A percentile compares a stretch with the other conserved stretches of the same genome.
Evolutionary conservation across 2,888 invertebrate species (phyloP).

Genomic region (Tipula confusa): DNA sequence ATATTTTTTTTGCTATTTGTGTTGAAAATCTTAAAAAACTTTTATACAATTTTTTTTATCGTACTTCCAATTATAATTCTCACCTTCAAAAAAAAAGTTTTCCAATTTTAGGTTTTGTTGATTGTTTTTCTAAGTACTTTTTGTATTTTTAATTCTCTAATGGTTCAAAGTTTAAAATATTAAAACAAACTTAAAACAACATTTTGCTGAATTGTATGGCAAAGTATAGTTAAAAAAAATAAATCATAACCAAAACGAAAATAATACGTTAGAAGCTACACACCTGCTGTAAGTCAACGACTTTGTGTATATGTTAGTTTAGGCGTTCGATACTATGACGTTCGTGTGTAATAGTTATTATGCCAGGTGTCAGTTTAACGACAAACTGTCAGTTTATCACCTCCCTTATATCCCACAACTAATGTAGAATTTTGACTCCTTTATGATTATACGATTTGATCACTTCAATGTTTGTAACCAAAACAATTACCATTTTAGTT

Average conservation of each 20-base stretch:
- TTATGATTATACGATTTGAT: too few species aligned
- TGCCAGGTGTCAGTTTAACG: too few species aligned
- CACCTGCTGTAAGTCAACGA: background rate
- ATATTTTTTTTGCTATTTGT: background rate
- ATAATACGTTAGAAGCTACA: background rate
- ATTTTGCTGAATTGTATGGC: background rate
- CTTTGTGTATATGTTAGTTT: too few species aligned
- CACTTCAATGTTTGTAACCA: too few species aligned
- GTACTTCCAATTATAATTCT: background rate
- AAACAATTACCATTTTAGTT: too few species aligned
- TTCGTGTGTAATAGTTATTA: too few species aligned
- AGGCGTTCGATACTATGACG: too few species aligned
- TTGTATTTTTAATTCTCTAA: slow-evolving; percentile 6
- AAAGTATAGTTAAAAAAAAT: background rate
- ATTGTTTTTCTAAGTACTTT: background rate
- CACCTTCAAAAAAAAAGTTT: slow-evolving; percentile 14
- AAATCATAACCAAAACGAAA: background rate
- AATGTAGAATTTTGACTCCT: too few species aligned
- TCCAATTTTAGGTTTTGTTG: slow-evolving; percentile 25
- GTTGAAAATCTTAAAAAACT: background rate
- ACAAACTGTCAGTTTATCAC: too few species aligned
- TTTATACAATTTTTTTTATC: background rate
- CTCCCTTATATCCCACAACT: too few species aligned
- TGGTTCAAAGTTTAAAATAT: background rate
- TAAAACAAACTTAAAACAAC: background rate